phyloP scores from a whole-genome alignment of 2,888 invertebrate species.

The Acronicta aceris region DNA sequence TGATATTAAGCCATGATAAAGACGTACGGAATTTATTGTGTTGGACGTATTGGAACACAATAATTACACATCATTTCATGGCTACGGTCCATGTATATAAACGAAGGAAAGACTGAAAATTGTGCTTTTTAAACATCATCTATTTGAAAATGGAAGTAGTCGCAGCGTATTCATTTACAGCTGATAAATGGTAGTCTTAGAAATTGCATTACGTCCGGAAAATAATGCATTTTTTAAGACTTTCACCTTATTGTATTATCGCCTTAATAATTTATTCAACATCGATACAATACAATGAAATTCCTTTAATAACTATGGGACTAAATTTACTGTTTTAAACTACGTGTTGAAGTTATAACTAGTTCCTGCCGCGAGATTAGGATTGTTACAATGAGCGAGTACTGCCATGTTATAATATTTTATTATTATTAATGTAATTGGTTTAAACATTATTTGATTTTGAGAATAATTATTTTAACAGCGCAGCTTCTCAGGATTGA shows the following conservation, averaged over 20 bases:
- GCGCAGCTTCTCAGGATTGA: slow-evolving; percentile 44
- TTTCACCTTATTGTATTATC: slow-evolving; percentile 7
- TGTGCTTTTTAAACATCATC: slow-evolving; percentile 59
- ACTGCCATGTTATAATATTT: slow-evolving; percentile 44
- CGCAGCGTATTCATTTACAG: slow-evolving; percentile 32
- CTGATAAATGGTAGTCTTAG: slow-evolving; percentile 25
- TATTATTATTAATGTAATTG: slow-evolving; percentile 18
- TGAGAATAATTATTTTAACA: slow-evolving; percentile 41
- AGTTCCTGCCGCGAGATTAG: slow-evolving; percentile 36
- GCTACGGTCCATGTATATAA: slow-evolving; percentile 81
- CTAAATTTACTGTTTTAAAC: slow-evolving; percentile 17
- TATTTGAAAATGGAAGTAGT: slow-evolving; percentile 44
- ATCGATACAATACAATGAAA: slow-evolving; percentile 33
- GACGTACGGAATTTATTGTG: slow-evolving; percentile 52
- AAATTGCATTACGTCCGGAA: slow-evolving; percentile 20
- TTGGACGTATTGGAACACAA: slow-evolving; percentile 60
- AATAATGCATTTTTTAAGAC: neutral
- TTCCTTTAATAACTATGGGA: slow-evolving; percentile 23
- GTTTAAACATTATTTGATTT: slow-evolving; percentile 38
- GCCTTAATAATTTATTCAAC: slow-evolving; percentile 22
- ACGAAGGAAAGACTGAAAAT: slow-evolving; percentile 83
- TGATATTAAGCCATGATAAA: slow-evolving; percentile 69
- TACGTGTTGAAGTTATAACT: slow-evolving; percentile 13
- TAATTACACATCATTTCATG: slow-evolving; percentile 50
- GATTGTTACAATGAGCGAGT: slow-evolving; percentile 25